phyloP scores from a whole-genome alignment of 2,888 invertebrate species.

The Scotopteryx bipunctaria region DNA sequence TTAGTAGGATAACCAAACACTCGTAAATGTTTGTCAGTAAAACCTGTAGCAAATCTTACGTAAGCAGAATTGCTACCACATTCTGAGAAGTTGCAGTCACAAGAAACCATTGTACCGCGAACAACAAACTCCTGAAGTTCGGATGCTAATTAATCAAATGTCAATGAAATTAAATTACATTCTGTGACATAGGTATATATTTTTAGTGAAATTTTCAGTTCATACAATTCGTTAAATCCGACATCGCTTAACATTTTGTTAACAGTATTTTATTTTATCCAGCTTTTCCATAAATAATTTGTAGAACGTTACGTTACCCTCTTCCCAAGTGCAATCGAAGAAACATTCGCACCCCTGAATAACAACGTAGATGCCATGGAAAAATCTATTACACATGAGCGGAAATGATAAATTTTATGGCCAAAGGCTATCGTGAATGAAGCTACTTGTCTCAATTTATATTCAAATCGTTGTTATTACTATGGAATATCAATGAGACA shows the following conservation, averaged over 20 bases:
- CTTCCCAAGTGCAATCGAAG: conserved; percentile 33
- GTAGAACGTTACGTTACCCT: conserved; percentile 29
- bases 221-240: background rate
- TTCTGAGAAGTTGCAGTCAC: background rate
- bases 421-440: conserved; percentile 51
- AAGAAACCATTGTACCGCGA: background rate
- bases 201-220: background rate
- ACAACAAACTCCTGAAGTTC: conserved; percentile 2
- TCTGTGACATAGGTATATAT: background rate
- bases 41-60: background rate
- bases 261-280: conserved; percentile 28
- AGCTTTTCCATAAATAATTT: conserved; percentile 32
- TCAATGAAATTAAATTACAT: conserved; percentile 1
- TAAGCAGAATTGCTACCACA: background rate
- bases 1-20: too few species aligned
- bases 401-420: conserved; percentile 53
- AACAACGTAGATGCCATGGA: conserved; percentile 36
- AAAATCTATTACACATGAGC: conserved; percentile 52
- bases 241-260: too few species aligned
- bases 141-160: conserved; percentile 3
- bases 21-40: background rate
- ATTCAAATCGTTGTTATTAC: conserved; percentile 58
- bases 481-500: conserved; percentile 57
- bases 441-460: conserved; percentile 59
- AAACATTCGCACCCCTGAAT: conserved; percentile 37